A percentile compares a stretch with the other conserved stretches of the same genome.
phyloP scores from a whole-genome alignment of 2,888 invertebrate genomes.

The Tetranychus piercei region DNA sequence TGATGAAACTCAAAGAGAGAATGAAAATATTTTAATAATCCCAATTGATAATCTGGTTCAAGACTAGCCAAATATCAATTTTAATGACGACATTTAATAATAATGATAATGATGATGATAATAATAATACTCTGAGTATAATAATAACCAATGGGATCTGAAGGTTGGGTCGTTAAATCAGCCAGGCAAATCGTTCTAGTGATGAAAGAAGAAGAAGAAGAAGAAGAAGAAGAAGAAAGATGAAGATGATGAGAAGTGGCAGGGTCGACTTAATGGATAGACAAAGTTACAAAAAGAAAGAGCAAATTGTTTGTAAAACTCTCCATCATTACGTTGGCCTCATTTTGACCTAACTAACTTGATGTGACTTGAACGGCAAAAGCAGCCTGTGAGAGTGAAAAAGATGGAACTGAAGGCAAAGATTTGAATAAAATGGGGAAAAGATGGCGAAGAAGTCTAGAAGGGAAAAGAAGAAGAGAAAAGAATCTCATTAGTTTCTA shows the following conservation, averaged over 20 bases:
- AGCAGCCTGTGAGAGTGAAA: too few species aligned
- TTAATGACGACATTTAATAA: too few species aligned
- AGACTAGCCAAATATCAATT: too few species aligned
- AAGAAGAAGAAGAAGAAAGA: background rate
- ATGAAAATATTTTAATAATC: too few species aligned
- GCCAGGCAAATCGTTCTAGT: background rate
- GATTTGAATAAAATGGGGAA: background rate
- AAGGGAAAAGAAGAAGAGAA: background rate
- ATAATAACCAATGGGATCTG: background rate
- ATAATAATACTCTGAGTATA: background rate
- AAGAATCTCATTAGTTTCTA: background rate
- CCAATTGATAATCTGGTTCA: too few species aligned
- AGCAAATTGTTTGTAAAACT: background rate
- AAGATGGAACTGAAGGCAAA: too few species aligned
- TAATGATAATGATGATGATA: too few species aligned
- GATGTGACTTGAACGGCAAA: too few species aligned
- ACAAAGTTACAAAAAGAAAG: background rate
- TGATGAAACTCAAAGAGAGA: too few species aligned
- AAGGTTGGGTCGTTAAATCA: background rate
- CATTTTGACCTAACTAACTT: background rate
- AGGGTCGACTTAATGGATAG: background rate
- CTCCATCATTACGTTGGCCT: background rate
- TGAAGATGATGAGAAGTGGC: background rate
- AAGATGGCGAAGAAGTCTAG: background rate
- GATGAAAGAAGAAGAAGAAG: background rate